Evolutionary conservation across 2,888 invertebrate genomes (phyloP).

Genomic region (Agriopis leucophaearia): DNA sequence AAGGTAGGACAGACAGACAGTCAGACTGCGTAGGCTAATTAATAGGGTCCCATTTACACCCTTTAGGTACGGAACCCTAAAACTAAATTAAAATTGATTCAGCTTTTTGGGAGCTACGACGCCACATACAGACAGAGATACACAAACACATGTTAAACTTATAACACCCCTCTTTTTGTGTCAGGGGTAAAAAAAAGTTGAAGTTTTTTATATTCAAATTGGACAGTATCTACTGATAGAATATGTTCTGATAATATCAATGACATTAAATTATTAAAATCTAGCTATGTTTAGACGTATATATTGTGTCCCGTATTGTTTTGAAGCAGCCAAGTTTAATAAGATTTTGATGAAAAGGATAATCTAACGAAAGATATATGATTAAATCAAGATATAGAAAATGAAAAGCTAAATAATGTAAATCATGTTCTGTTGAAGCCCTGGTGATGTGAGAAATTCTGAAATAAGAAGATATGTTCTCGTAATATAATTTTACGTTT

Average conservation of each 20-base stretch:
- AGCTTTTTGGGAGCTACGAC: too few species aligned
- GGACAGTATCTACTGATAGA: too few species aligned
- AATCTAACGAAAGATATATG: slow-evolving; percentile 12
- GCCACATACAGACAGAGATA: too few species aligned
- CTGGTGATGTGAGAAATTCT: background rate
- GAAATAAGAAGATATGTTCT: background rate
- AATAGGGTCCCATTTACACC: too few species aligned
- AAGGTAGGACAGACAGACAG: too few species aligned
- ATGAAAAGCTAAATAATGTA: slow-evolving; percentile 11
- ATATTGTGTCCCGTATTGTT: background rate
- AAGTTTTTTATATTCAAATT: background rate
- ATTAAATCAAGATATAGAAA: slow-evolving; percentile 7
- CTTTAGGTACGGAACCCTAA: too few species aligned
- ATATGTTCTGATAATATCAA: too few species aligned
- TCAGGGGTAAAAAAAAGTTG: too few species aligned
- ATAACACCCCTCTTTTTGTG: too few species aligned
- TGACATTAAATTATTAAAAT: background rate
- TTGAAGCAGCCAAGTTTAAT: background rate
- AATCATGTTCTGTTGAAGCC: slow-evolving; percentile 7
- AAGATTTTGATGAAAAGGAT: slow-evolving; percentile 9
- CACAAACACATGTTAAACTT: too few species aligned
- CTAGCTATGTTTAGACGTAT: background rate
- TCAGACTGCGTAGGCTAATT: too few species aligned
- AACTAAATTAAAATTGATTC: too few species aligned
- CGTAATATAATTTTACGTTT: background rate